Evolutionary conservation across 2,113 vertebrate species (phyloP).

Genomic region (Periophthalmodon schlosseri): DNA sequence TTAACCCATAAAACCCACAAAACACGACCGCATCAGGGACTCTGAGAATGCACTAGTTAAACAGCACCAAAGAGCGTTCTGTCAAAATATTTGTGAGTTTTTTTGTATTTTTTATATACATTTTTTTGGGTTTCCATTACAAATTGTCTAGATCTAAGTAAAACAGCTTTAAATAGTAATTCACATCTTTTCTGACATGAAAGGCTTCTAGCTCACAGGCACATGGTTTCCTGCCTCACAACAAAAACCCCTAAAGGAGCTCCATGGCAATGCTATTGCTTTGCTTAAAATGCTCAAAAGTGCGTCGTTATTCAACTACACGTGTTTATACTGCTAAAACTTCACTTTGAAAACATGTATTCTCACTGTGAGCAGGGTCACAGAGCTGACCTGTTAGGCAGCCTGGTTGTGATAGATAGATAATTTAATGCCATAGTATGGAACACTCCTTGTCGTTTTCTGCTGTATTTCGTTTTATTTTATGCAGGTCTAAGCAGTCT

Average conservation of each 20-base stretch:
- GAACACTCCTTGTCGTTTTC: not conserved
- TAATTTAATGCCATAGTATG: not conserved
- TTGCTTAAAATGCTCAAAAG: no score
- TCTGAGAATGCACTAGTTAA: not conserved
- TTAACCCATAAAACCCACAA: not conserved
- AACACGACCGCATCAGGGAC: conserved; percentile 8
- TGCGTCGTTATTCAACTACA: no score
- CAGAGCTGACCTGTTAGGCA: not conserved
- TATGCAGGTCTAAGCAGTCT: not conserved
- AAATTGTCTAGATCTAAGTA: no score
- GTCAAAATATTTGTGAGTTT: not conserved
- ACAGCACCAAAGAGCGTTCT: not conserved
- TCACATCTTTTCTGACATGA: no score
- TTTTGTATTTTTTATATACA: not conserved
- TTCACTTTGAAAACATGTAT: not conserved
- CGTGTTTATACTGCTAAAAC: not conserved
- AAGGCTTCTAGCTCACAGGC: no score
- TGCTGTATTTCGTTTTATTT: not conserved
- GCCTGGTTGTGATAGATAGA: not conserved
- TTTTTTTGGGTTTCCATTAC: not conserved
- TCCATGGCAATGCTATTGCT: no score
- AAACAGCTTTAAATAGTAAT: no score
- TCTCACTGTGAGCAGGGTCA: not conserved
- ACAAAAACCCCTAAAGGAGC: no score
- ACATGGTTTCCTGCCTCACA: no score